Conservation (phyloP, 2,113 vertebrate genomes). For the Cyprichromis sp. region DNA sequence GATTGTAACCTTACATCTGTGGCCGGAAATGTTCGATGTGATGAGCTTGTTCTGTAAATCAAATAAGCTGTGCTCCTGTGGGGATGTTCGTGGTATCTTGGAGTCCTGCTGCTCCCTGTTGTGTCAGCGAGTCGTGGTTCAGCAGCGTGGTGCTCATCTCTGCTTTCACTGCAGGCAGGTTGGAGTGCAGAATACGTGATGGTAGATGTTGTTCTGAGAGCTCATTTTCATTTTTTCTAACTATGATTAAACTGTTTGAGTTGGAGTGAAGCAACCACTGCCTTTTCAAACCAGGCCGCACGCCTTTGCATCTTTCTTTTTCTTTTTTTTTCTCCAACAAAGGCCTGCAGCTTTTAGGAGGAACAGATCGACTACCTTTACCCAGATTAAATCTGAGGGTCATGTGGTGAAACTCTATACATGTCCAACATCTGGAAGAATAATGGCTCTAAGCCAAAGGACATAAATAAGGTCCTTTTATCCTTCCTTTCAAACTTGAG, state of each 20-base stretch:
- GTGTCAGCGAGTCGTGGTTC: neutral
- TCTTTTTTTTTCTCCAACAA: neutral
- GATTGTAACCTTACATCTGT: neutral
- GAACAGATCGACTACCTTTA: neutral
- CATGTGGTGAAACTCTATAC: neutral
- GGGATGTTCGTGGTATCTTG: fast-evolving
- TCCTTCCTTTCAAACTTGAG: neutral
- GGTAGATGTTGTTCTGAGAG: neutral
- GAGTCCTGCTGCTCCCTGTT: neutral
- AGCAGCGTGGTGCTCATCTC: neutral
- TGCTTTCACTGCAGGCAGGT: neutral
- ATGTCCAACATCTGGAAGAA: neutral
- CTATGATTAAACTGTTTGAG: neutral
- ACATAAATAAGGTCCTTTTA: neutral
- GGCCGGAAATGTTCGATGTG: neutral
- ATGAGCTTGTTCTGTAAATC: neutral
- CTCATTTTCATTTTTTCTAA: neutral
- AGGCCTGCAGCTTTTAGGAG: neutral
- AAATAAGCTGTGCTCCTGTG: neutral
- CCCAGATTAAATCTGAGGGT: neutral
- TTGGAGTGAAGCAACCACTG: neutral
- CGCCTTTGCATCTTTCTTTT: neutral
- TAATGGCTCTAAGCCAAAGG: neutral
- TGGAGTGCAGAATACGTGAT: neutral
- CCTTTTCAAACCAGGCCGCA: neutral